phyloP scores from a whole-genome alignment of 2,113 vertebrate species.

The Phaethornis superciliosus region DNA sequence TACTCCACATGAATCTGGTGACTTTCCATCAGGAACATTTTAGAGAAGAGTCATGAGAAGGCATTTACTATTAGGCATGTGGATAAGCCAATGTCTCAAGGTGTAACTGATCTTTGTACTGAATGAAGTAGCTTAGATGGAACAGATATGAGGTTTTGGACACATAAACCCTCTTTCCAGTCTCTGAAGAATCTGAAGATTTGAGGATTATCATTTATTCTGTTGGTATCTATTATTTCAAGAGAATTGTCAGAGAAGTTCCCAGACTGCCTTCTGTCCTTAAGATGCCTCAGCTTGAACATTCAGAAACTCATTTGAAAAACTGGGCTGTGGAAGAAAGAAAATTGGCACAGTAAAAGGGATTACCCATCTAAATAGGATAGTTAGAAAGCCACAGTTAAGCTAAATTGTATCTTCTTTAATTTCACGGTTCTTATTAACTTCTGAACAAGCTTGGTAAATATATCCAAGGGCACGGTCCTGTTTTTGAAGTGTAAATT shows the following conservation, averaged over 20 bases:
- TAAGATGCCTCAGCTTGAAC: not conserved
- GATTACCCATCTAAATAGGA: not conserved
- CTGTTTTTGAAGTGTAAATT: slow-evolving; percentile 60
- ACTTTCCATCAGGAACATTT: not conserved
- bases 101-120: not conserved
- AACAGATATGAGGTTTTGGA: not conserved
- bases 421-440: slow-evolving; percentile 23
- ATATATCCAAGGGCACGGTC: not conserved
- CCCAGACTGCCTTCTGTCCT: not conserved
- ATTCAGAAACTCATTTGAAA: not conserved
- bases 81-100: not conserved
- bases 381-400: not conserved
- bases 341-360: not conserved
- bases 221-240: not conserved
- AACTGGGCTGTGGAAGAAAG: not conserved
- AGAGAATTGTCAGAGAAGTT: not conserved
- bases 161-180: not conserved
- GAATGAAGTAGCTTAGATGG: not conserved
- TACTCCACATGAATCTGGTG: not conserved
- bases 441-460: not conserved
- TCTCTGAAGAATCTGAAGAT: not conserved
- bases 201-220: not conserved
- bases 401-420: slow-evolving; percentile 18
- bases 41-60: not conserved
- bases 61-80: not conserved